Evolutionary conservation across 2,113 vertebrate species (phyloP), one percentile per base, ranked within the genome.

Genomic region (Pachypanchax playfairii): DNA sequence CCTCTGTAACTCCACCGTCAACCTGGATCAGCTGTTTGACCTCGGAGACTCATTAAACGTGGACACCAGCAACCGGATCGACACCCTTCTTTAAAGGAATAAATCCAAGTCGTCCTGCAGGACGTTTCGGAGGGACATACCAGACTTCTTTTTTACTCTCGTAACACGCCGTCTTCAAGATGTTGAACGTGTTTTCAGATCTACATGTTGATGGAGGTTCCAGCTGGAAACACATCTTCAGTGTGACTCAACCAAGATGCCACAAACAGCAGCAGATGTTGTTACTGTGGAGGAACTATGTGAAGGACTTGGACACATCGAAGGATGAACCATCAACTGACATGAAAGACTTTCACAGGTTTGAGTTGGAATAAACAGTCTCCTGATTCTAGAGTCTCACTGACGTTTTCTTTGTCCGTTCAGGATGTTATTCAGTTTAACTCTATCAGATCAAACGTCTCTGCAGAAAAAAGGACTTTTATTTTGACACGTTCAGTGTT

Each of bases 1-100:
- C 83, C 92, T 96, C 33, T 91, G 92, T 18, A 84, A 73, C 73
- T 87, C 92, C 2, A 59, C 83, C 0, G 78, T 93, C 79, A 93
- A 84, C 77, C 67, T 95, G 24, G 92, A 95, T 38, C 93, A 95
- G 68, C 86, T 96, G 53, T 94, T 96, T 73, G 92, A 94, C 72
- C 88, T 95, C 15, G 92, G 80, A 0, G 91, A 93, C 11, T 53
- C 90, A 1, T 67, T 91, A 4, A 70, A 62, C 0, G 87, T 73
- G 0, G 90, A 93, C 6, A 78, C 92, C 65, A 90, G 92, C 90
- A 85, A 71, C 87, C 87, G 85, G 12, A 91, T 94, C 29, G 92
- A 93, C 0, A 74, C 87, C 28, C 92, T 92, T 4, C 89, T 92
- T 5, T 93, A 72, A 35, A 92, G 85, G 72, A 79, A 50, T 26